Evolutionary conservation across 2,113 vertebrate genomes (phyloP), one percentile per base, ranked within the genome.

Genomic region (Salvelinus sp.): DNA sequence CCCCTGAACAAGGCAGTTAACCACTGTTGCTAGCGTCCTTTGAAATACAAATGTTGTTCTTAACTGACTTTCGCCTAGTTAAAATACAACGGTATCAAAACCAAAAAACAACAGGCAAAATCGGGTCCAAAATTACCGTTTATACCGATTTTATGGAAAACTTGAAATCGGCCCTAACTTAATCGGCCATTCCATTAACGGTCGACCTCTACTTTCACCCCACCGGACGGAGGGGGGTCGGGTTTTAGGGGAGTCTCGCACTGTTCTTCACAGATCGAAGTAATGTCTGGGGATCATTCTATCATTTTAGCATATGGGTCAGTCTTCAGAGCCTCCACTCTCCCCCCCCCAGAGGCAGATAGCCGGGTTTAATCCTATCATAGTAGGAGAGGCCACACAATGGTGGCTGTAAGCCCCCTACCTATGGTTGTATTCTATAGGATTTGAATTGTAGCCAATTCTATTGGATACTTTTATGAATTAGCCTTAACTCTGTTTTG

Each of bases 291-390:
- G 16, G 58, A n/a, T 22, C n/a, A n/a, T n/a, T n/a, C n/a, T n/a
- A n/a, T n/a, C n/a, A 60, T 60, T 60, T 60, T 6, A 60, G 58
- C 18, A 4, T 57, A 57, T 57, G 16, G 50, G 16, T 38, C 33
- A 38, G 50, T 60, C 58, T n/a, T 60, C 20, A 60, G 57, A 54
- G 16, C 50, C 14, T 16, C 14, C 50, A 2, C 57, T 14, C 5
- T 1, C 1, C 20, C 16, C 20, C 18, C 58, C 58, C 58, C 20
- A n/a, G 58, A 60, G 58, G 18, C 7, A 22, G 5, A 60, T 14
- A 14, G 50, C 50, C 5, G 72, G 73, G 79, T 85, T 88, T 88
- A 79, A 83, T 83, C 47, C n/a, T n/a, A 83, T 85, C 78, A 33
- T 48, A 76, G 70, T 86, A 89, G 79, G 88, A 78, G 73, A 23